Base-by-base conservation (phyloP, 1,140 invertebrate species). In the Medauroidea extradentata region DNA sequence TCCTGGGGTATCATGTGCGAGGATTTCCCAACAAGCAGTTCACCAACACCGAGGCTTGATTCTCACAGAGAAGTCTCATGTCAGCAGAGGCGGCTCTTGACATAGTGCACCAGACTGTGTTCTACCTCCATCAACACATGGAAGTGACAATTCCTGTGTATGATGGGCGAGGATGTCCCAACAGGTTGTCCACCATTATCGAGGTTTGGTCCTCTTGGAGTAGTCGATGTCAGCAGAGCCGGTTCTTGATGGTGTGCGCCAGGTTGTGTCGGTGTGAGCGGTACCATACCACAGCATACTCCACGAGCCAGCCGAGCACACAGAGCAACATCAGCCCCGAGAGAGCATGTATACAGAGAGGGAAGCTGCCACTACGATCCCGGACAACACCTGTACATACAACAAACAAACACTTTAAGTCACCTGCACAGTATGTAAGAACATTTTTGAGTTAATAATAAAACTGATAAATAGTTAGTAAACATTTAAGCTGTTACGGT, bases 311-410 rank as follows among this genome's bases (percentile, higher is more conserved):
- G 25, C 42, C 23, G 11, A 60, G 24, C 2, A 34, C 39, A 14
- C 58, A 60, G 19, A 60, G 23, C 9, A 60, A 25, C 7, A 60
- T 25, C 19, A 54, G 23, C 1, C 11, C 43, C 13, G 58, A 60
- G 4, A 60, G 42, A 3, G 54, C 25, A n/a, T 60, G 58, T 3
- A 60, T 60, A 44, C 52, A 48, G 23, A 60, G 24, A 13, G 51
- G 50, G 24, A 34, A 54, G 27, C 58, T 60, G 13, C 42, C 39
- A 0, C 29, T 59, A 5, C 19, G n/a, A 14, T 59, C 57, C 19
- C 57, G 49, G 21, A 60, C 16, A 11, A 60, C 43, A 29, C 58
- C 58, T 60, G 58, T 25, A 57, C 1, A 25, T 13, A 43, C 9
- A 39, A 2, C 0, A 53, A 13, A 53, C 16, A 34, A 38, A n/a